Evolutionary conservation across 2,797 vertebrate genomes (phyloP).

Genomic region (Heliangelus exortis): DNA sequence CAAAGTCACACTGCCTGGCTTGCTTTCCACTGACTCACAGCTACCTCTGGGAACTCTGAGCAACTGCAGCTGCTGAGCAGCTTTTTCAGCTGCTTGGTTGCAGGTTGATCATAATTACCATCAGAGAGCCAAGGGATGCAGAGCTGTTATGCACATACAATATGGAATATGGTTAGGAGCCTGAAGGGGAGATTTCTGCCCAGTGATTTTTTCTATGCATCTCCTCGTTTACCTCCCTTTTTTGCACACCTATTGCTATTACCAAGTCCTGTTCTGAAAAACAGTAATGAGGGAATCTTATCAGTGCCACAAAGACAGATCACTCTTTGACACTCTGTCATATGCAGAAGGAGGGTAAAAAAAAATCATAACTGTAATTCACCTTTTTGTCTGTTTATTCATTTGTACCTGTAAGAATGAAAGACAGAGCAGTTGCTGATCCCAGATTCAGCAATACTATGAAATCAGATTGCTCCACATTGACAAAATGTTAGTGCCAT

Average conservation of each 20-base stretch:
- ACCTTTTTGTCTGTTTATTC: not conserved
- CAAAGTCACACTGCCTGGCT: not conserved
- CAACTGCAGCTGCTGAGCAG: slow-evolving; percentile 40
- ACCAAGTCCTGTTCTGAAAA: not conserved
- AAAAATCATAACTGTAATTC: not conserved
- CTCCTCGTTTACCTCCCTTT: slow-evolving; percentile 5
- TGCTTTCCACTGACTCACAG: slow-evolving; percentile 22
- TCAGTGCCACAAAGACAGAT: not conserved
- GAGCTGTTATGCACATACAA: not conserved
- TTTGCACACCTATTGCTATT: not conserved
- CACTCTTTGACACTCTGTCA: not conserved
- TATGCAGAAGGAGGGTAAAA: not conserved
- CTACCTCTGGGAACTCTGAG: slow-evolving; percentile 27
- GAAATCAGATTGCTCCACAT: not conserved
- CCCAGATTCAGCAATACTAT: not conserved
- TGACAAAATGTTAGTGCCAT: not conserved
- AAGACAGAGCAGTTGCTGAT: not conserved
- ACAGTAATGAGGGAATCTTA: not conserved
- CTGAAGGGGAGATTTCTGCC: not conserved
- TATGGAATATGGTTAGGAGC: slow-evolving; percentile 42
- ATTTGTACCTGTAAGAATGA: not conserved
- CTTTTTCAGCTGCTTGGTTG: slow-evolving; percentile 29
- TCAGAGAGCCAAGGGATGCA: slow-evolving; percentile 22
- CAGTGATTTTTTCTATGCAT: slow-evolving; percentile 35
- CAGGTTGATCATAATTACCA: slow-evolving; percentile 43